A percentile compares a stretch with the other conserved stretches of the same genome.
These are phyloP conservation scores for Spinibarbus caldwelli DNA, from an alignment of 2,797 vertebrate species.

Conservation along the genomic window DNA sequence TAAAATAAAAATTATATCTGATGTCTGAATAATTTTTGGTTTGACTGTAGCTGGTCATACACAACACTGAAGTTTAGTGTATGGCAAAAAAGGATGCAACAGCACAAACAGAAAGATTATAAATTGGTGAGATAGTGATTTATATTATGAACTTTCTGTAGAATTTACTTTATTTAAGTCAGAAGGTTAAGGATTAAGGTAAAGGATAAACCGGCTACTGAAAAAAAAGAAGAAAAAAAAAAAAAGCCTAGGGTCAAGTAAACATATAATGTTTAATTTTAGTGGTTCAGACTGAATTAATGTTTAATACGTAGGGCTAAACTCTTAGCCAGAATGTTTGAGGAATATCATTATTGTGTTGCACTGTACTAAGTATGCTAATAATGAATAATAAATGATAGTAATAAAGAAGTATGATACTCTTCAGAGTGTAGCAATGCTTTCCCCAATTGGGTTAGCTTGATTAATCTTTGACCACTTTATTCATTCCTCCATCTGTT, in stretches of 20 bases:
- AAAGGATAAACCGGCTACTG: background rate
- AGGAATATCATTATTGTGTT: background rate
- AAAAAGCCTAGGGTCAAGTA: too few species aligned
- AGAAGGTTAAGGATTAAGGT: background rate
- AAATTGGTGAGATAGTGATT: background rate
- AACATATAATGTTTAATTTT: too few species aligned
- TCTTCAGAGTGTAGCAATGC: conserved; percentile 13
- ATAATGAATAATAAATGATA: background rate
- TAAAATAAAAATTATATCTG: too few species aligned
- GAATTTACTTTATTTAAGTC: background rate
- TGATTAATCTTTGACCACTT: background rate
- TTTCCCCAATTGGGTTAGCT: conserved; percentile 9
- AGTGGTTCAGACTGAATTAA: too few species aligned
- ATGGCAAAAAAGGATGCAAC: background rate
- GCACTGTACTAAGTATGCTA: background rate
- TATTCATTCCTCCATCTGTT: too few species aligned
- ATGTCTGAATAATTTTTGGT: too few species aligned
- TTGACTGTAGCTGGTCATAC: too few species aligned
- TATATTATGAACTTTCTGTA: background rate
- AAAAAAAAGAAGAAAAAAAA: too few species aligned
- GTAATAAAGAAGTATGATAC: background rate
- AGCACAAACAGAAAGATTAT: background rate
- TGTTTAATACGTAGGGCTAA: too few species aligned
- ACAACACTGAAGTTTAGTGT: background rate
- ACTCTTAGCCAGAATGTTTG: too few species aligned